Evolutionary conservation across 1,140 invertebrate species (phyloP).

Genomic region (Venturia canescens): DNA sequence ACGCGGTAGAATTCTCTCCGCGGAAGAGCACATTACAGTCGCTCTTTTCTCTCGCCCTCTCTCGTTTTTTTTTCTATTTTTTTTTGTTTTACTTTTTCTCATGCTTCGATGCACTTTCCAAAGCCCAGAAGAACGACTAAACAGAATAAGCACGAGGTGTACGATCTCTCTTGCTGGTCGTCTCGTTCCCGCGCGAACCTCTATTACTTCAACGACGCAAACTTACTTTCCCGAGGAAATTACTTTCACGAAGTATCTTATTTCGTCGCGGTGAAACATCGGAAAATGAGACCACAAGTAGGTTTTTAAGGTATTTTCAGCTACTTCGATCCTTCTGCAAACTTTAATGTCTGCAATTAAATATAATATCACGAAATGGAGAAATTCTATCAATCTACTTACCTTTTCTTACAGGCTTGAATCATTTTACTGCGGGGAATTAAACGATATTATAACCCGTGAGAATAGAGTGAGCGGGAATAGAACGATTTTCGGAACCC

Average conservation of each 20-base stretch:
- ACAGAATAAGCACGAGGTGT: neutral
- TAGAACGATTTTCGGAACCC: too few species aligned
- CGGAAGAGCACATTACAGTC: constrained; percentile 23
- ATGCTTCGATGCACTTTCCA: constrained; percentile 48
- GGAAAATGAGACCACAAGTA: constrained; percentile 51
- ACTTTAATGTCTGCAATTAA: neutral
- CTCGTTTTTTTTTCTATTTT: constrained; percentile 6
- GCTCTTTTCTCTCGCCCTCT: neutral
- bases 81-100: constrained; percentile 4
- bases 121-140: constrained; percentile 43
- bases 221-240: constrained; percentile 65
- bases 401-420: too few species aligned
- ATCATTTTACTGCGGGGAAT: too few species aligned
- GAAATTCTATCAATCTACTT: neutral
- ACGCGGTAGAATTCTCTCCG: constrained; percentile 36
- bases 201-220: constrained; percentile 62
- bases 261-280: constrained; percentile 55
- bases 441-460: too few species aligned
- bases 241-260: constrained; percentile 65
- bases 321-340: neutral
- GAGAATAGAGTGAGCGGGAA: too few species aligned
- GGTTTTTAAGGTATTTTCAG: constrained; percentile 50
- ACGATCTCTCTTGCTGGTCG: neutral
- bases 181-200: constrained; percentile 51
- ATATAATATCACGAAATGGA: neutral